phyloP scores from a whole-genome alignment of 2,797 vertebrate species.

The Gobio occitaniae region DNA sequence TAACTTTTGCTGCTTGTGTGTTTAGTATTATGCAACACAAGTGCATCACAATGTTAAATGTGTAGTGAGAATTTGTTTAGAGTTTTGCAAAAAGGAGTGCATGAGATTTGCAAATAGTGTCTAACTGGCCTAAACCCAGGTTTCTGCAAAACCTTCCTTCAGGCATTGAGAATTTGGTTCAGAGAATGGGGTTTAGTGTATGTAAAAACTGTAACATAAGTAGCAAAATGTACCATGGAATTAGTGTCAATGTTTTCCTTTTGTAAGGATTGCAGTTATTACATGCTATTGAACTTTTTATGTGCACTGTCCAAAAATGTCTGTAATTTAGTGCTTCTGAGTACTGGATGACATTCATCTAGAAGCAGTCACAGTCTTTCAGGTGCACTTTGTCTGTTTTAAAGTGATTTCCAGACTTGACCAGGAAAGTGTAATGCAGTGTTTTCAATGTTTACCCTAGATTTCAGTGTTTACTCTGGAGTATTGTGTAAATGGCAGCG shows the following conservation, averaged over 20 bases:
- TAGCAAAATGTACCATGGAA: too few relatives aligned
- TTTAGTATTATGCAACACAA: too few relatives aligned
- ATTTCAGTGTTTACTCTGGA: constrained; percentile 40
- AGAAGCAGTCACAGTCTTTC: neutral
- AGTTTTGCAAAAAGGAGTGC: neutral
- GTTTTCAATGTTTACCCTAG: constrained; percentile 35
- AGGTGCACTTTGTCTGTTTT: neutral
- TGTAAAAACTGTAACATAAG: neutral
- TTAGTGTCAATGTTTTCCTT: neutral
- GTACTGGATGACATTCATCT: neutral
- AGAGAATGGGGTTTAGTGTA: too few relatives aligned
- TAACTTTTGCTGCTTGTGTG: too few relatives aligned
- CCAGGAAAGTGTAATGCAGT: constrained; percentile 7
- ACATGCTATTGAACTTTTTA: neutral
- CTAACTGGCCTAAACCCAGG: neutral
- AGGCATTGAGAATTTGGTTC: too few relatives aligned
- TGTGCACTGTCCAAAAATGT: neutral
- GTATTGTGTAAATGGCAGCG: constrained; percentile 20
- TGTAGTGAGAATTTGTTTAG: neutral
- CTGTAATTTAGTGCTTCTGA: neutral
- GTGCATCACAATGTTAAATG: too few relatives aligned
- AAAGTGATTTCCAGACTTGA: constrained; percentile 14
- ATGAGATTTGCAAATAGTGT: neutral
- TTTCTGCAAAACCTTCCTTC: too few relatives aligned
- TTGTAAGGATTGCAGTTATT: neutral